phyloP scores from a whole-genome alignment of 2,888 invertebrate species.

The Halocaridina rubra region DNA sequence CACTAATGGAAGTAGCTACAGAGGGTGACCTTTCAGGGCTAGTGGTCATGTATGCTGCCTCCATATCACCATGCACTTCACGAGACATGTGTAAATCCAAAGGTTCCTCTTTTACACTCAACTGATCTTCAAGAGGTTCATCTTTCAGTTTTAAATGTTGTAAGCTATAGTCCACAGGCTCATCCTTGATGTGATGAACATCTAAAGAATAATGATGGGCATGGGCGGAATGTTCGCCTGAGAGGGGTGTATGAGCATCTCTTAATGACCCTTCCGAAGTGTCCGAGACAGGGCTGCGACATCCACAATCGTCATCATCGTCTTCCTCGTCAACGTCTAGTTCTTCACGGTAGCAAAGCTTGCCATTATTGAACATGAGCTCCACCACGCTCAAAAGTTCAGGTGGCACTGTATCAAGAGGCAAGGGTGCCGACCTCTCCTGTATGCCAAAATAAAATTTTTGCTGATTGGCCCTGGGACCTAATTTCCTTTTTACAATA shows the following conservation, averaged over 20 bases:
- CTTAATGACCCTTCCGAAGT: slow-evolving; percentile 51
- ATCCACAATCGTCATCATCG: slow-evolving; percentile 43
- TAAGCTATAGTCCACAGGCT: slow-evolving; percentile 61
- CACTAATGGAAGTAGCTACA: slow-evolving; percentile 17
- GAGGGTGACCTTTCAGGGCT: slow-evolving; percentile 45
- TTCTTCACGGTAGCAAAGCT: slow-evolving; percentile 44
- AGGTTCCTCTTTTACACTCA: slow-evolving; percentile 44
- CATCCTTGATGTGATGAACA: slow-evolving; percentile 44
- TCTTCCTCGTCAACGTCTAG: slow-evolving; percentile 53
- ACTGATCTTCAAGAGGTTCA: slow-evolving; percentile 41
- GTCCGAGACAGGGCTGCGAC: slow-evolving; percentile 58
- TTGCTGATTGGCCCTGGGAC: slow-evolving; percentile 54
- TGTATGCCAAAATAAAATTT: slow-evolving; percentile 60
- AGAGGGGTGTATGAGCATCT: slow-evolving; percentile 26
- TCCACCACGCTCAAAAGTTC: slow-evolving; percentile 43
- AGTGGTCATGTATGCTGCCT: background rate
- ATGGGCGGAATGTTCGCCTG: slow-evolving; percentile 11
- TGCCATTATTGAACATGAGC: slow-evolving; percentile 43
- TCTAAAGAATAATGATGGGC: slow-evolving; percentile 17
- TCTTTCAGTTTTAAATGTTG: slow-evolving; percentile 53
- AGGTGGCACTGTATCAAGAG: slow-evolving; percentile 31
- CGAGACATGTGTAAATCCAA: slow-evolving; percentile 48
- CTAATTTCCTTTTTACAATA: slow-evolving; percentile 28
- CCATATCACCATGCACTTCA: slow-evolving; percentile 19
- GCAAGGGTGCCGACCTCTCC: slow-evolving; percentile 49